A percentile compares a stretch with the other conserved stretches of the same genome.
phyloP scores from a whole-genome alignment of 2,797 vertebrate genomes.

The Microctenopoma steveboyesi region DNA sequence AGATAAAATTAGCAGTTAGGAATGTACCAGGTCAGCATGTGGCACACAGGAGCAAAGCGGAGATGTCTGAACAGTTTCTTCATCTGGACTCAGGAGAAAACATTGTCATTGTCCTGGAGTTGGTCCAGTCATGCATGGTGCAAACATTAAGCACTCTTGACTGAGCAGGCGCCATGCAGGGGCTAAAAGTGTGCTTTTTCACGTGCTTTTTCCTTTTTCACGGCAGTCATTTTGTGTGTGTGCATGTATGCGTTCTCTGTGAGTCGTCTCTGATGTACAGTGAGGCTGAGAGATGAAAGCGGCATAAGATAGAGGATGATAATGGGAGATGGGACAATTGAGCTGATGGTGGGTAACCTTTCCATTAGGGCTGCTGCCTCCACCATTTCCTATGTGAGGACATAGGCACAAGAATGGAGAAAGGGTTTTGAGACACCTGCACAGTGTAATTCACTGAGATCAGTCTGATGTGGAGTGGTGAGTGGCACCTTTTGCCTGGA shows the following conservation, averaged over 20 bases:
- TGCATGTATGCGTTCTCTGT: slow-evolving; percentile 25
- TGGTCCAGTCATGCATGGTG: slow-evolving; percentile 69
- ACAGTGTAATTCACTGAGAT: slow-evolving; percentile 14
- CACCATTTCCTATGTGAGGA: slow-evolving; percentile 24
- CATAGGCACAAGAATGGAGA: slow-evolving; percentile 19
- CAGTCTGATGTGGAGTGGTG: slow-evolving; percentile 1
- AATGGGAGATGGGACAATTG: slow-evolving; percentile 4
- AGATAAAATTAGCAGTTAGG: slow-evolving; percentile 29
- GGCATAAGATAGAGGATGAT: slow-evolving; percentile 32
- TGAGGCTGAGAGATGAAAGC: slow-evolving; percentile 32
- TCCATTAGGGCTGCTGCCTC: slow-evolving; percentile 20
- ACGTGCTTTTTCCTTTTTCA: background rate
- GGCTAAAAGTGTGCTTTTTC: slow-evolving; percentile 51
- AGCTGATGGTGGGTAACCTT: slow-evolving; percentile 22
- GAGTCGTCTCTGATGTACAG: slow-evolving; percentile 25
- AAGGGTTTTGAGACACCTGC: slow-evolving; percentile 19
- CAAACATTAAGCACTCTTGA: slow-evolving; percentile 58
- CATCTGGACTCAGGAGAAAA: slow-evolving; percentile 54
- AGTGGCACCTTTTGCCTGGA: slow-evolving; percentile 25
- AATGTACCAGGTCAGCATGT: slow-evolving; percentile 46
- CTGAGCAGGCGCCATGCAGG: slow-evolving; percentile 50
- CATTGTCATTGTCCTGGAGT: slow-evolving; percentile 67
- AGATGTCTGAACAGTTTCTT: slow-evolving; percentile 68
- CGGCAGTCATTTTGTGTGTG: slow-evolving; percentile 30
- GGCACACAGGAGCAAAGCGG: slow-evolving; percentile 40